Base-by-base conservation (phyloP, 1,140 invertebrate genomes). In the Dreissena rostriformis region DNA sequence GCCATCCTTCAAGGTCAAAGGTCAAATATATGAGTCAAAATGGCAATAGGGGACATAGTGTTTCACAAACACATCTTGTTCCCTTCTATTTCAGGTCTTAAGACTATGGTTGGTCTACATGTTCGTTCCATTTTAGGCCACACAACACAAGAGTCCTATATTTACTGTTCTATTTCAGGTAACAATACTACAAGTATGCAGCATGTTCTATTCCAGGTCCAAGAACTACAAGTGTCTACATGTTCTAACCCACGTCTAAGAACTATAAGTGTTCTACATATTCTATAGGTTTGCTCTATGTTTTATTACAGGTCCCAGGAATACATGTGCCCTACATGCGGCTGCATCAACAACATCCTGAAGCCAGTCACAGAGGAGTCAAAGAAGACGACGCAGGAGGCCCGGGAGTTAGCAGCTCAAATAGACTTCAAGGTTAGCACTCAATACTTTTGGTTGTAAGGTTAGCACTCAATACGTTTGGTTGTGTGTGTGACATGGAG, bases 321-420 rank as follows among this genome's bases (percentile, higher is more conserved):
- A 28, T 93, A 88, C 88, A 92, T 91, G 66, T 93, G 93, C 84
- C 86, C 90, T n/a, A 71, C 86, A 11, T 93, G 93, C 92, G 93
- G 93, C 55, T 76, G 76, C 70, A 78, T 93, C 10, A 85, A 84
- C n/a, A 81, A 90, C 53, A 84, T 91, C n/a, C 82, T 93, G 57
- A 84, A 89, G 70, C 89, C 90, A 68, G 84, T 91, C 14, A 93
- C 91, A 10, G 88, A 89, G 39, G 92, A 90, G 55, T 93, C 92
- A 10, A 87, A 91, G 78, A 88, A 88, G 80, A 89, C 91, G 6
- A 87, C 79, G 17, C 73, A 91, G 70, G 93, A 93, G 76, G 93
- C 93, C 2, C 91, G 92, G 77, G 91, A 92, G 83, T 80, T 93
- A 17, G 93, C 92, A 7, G 84, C 89, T 63, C 92, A 93, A 77